These are phyloP conservation scores for Lumbricus terrestris DNA, from an alignment of 2,888 invertebrate species.

Conservation along the genomic window DNA sequence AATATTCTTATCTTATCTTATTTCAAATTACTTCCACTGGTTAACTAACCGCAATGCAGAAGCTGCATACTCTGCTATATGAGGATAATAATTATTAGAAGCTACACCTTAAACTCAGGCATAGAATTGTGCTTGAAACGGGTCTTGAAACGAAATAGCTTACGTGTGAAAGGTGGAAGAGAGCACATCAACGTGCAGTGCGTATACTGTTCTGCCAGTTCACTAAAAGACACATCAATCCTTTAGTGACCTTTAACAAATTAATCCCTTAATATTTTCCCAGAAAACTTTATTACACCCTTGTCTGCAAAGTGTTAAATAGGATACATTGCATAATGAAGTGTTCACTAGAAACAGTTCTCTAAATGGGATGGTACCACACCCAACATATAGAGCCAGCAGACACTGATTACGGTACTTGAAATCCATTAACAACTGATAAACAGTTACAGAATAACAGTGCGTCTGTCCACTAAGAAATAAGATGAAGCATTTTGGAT, in stretches of 20 bases:
- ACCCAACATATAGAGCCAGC: background rate
- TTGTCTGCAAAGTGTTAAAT: background rate
- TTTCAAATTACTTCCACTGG: background rate
- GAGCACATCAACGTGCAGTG: slow-evolving; percentile 56
- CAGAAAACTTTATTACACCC: too few relatives aligned
- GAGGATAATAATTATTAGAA: background rate
- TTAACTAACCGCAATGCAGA: background rate
- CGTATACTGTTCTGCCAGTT: slow-evolving; percentile 46
- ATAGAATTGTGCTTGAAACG: background rate
- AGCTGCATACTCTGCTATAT: background rate
- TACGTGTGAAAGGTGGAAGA: slow-evolving; percentile 58
- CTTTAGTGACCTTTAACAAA: too few relatives aligned
- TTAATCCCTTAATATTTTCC: too few relatives aligned
- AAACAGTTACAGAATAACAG: background rate
- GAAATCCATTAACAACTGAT: background rate
- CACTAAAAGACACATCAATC: slow-evolving; percentile 37
- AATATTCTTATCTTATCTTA: too few relatives aligned
- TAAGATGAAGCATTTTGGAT: background rate
- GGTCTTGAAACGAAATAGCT: background rate
- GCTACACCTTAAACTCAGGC: background rate
- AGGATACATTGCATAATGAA: background rate
- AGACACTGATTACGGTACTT: too few relatives aligned
- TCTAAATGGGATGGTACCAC: background rate
- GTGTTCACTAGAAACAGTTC: background rate
- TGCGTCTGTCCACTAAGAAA: background rate